These are phyloP conservation scores for Alethe castanea DNA, from an alignment of 2,113 vertebrate species.

Conservation along the genomic window DNA sequence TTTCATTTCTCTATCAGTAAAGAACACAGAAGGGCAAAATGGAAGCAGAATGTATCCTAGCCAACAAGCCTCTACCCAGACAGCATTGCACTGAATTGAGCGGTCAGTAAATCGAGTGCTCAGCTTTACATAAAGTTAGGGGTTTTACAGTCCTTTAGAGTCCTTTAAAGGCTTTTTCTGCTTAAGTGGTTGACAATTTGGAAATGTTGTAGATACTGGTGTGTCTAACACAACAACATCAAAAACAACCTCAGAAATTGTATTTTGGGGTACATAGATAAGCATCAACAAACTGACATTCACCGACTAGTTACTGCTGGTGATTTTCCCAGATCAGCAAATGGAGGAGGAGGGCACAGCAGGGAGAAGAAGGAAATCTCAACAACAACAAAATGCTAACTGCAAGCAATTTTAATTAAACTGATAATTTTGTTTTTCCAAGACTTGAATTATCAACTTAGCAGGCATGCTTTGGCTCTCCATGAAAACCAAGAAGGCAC, in stretches of 20 bases:
- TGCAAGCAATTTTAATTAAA: background rate
- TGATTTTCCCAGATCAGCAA: background rate
- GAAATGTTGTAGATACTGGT: background rate
- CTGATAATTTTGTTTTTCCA: background rate
- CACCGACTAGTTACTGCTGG: background rate
- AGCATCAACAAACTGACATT: background rate
- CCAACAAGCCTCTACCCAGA: background rate
- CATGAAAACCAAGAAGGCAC: background rate
- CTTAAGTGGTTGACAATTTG: background rate
- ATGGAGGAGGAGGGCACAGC: rapidly evolving
- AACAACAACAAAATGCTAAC: background rate
- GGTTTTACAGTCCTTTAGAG: background rate
- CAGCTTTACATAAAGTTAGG: background rate
- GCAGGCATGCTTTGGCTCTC: background rate
- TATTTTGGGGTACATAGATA: background rate
- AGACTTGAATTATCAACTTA: background rate
- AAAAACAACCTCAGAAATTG: background rate
- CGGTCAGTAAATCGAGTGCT: background rate
- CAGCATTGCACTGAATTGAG: rapidly evolving
- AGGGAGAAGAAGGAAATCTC: background rate
- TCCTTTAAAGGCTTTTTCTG: background rate
- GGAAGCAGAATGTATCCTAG: background rate
- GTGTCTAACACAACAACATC: background rate
- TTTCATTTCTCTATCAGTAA: background rate
- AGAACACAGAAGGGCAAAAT: background rate